Evolutionary conservation across 53 echinoderm and acorn worm genomes (phyloP), one percentile per base, ranked within the genome.

Genomic region (Crossaster papposus): DNA sequence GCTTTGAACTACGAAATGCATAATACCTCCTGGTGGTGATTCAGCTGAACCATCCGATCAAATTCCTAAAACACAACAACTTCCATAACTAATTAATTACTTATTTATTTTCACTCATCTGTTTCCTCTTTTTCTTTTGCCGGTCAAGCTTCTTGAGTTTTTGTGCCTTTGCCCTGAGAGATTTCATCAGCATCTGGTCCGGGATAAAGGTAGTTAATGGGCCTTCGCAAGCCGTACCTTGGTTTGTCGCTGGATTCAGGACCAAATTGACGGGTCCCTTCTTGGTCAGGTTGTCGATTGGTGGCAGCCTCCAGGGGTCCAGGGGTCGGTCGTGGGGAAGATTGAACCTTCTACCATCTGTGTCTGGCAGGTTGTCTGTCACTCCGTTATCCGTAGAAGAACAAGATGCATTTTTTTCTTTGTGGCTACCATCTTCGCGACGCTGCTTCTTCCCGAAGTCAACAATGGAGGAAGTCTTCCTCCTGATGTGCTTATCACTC

Each of bases 261-360:
- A 84, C 72, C 28, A 84, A 72, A 72, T 84, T 84, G 0, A 84
- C 72, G 15, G 84, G 84, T 18, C 84, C 84, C 54, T 38, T 84
- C 50, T 44, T 71, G 0, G 84, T 52, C 72, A 84, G 22, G 72
- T 72, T 53, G 15, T 70, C 84, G 18, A 84, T 84, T 3, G 84
- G 84, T 50, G 84, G 84, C 20, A 84, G 32, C 54, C 70, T 84
- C 84, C 84, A 84, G 1, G 84, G 73, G 12, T 84, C 84, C 72
- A 84, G 84, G 8, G 50, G 72, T 5, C 84, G 52, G 32, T 84
- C 52, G 72, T 84, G 84, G 1, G 72, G 84, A 30, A 84, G 51
- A 24, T 78, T 50, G 28, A 84, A 70, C 23, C 51, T 35, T 22
- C 84, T 71, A 7, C 84, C 84, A 38, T 84, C 84, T 14, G 65